These are phyloP conservation scores for Pteria penguin DNA, from an alignment of 2,888 invertebrate genomes.

Conservation along the genomic window DNA sequence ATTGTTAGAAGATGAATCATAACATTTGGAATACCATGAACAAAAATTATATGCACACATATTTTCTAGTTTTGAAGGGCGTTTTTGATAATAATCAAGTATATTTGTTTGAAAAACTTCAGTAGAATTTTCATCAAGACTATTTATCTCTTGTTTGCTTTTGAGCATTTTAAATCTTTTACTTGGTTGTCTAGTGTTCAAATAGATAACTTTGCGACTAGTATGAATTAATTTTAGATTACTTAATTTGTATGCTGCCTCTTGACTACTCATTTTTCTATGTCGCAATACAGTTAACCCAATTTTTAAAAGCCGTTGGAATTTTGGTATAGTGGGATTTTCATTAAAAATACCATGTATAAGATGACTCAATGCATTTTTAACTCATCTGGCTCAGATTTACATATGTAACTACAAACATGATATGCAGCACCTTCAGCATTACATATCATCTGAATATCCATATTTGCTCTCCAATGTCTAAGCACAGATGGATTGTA, in stretches of 20 bases:
- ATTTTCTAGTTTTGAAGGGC: not conserved
- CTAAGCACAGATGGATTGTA: constrained; percentile 38
- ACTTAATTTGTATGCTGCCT: constrained; percentile 7
- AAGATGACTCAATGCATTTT: constrained; percentile 25
- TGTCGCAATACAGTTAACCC: constrained; percentile 7
- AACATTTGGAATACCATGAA: not conserved
- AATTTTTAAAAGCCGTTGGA: constrained; percentile 9
- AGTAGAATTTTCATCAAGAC: not conserved
- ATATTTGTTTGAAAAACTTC: constrained; percentile 5
- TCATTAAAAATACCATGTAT: constrained; percentile 9
- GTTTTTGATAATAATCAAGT: constrained; percentile 5
- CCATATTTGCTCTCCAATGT: constrained; percentile 50
- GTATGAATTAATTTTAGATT: constrained; percentile 5
- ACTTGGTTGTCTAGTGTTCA: not conserved
- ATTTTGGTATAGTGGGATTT: constrained; percentile 20
- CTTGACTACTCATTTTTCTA: constrained; percentile 22
- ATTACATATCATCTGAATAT: constrained; percentile 37
- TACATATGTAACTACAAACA: constrained; percentile 46
- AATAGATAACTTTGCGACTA: not conserved
- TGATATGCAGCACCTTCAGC: constrained; percentile 49
- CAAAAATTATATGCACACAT: not conserved
- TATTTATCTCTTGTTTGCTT: not conserved
- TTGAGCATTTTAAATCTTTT: constrained; percentile 9
- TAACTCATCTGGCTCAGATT: constrained; percentile 46
- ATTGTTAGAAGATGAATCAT: not conserved